Conservation (phyloP, 2,797 vertebrate species). For the Sebastolobus altivelis region DNA sequence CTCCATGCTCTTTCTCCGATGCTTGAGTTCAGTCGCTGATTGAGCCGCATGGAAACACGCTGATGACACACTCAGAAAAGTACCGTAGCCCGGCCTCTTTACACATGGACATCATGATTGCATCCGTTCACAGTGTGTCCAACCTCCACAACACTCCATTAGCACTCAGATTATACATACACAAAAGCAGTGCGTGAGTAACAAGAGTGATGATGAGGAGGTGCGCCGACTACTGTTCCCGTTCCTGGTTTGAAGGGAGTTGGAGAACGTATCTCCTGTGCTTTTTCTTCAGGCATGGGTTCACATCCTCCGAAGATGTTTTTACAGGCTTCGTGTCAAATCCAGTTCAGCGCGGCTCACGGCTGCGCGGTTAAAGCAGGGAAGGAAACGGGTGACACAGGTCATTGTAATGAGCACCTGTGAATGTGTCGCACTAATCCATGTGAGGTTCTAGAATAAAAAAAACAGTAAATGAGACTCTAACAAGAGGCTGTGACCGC, state of each 20-base stretch:
- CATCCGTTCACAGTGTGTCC: conserved; percentile 65
- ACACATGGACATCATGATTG: conserved; percentile 72
- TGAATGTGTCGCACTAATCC: conserved; percentile 58
- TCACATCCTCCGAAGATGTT: conserved; percentile 51
- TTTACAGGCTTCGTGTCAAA: conserved; percentile 67
- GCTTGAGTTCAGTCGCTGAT: conserved; percentile 70
- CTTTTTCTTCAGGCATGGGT: conserved; percentile 7
- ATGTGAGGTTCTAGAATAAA: conserved; percentile 51
- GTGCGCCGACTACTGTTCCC: conserved; percentile 44
- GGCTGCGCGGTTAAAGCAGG: conserved; percentile 35
- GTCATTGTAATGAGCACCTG: conserved; percentile 76
- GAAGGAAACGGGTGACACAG: conserved; percentile 56
- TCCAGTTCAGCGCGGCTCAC: conserved; percentile 55
- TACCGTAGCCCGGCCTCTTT: conserved; percentile 31
- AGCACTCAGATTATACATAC: conserved; percentile 68
- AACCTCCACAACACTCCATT: conserved; percentile 75
- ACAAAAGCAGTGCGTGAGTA: conserved; percentile 50
- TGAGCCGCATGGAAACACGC: conserved; percentile 67
- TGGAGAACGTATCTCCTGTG: conserved; percentile 51
- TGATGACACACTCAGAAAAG: conserved; percentile 60
- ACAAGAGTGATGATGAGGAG: conserved; percentile 67
- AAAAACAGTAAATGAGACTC: conserved; percentile 41
- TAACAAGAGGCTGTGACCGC: conserved; percentile 61
- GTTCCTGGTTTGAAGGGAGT: conserved; percentile 43
- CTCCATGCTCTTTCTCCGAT: conserved; percentile 48